These are phyloP conservation scores for Trichonephila clavipes DNA, from an alignment of 1,140 invertebrate species.

Conservation along the genomic window DNA sequence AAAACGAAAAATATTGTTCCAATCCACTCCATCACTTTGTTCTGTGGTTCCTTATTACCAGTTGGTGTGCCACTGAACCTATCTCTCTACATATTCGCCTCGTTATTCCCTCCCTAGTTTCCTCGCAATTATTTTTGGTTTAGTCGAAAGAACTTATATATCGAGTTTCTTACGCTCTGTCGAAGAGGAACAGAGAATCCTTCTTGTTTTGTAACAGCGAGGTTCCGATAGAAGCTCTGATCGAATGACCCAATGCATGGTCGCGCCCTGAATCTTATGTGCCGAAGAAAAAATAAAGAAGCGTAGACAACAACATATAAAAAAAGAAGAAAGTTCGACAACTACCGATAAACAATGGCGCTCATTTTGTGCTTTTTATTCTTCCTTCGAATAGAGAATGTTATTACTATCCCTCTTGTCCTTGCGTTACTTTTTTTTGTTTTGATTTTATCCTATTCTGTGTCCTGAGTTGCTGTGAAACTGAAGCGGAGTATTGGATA, in stretches of 20 bases:
- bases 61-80: background rate
- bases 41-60: background rate
- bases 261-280: background rate
- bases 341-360: slow-evolving; percentile 5
- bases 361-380: slow-evolving; percentile 9
- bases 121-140: slow-evolving; percentile 26
- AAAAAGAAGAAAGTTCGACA: background rate
- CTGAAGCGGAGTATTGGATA: background rate
- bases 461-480: background rate
- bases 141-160: background rate
- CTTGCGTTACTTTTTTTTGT: background rate
- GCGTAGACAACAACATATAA: background rate
- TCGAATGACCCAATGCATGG: slow-evolving; percentile 17
- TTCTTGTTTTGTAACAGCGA: background rate
- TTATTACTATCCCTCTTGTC: background rate
- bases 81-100: background rate
- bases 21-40: background rate
- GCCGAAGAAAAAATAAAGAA: background rate
- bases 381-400: background rate
- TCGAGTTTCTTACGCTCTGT: slow-evolving; percentile 29
- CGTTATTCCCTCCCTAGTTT: background rate
- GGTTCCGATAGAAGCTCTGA: slow-evolving; percentile 15
- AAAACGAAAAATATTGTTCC: background rate
- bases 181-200: background rate
- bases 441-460: background rate